Evolutionary conservation across 1,140 invertebrate genomes (phyloP).

Genomic region (Apocrypta bakeri): DNA sequence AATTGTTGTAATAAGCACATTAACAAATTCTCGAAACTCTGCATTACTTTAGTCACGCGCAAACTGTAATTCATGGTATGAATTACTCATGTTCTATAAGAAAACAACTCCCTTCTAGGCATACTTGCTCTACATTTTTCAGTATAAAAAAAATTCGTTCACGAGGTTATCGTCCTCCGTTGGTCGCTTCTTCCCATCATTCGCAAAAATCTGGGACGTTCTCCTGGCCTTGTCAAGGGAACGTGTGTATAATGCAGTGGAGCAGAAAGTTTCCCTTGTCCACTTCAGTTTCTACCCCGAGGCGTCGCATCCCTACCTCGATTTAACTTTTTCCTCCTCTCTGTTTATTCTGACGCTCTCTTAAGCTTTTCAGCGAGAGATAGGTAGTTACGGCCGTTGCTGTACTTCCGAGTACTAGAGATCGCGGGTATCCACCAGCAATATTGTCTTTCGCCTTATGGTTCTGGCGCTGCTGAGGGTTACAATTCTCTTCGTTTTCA

Average conservation of each 20-base stretch:
- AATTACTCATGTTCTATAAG: no score
- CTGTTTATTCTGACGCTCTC: not conserved
- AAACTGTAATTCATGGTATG: no score
- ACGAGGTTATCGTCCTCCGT: no score
- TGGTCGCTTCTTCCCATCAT: not conserved
- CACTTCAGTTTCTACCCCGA: not conserved
- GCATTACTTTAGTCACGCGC: no score
- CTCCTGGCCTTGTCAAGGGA: not conserved
- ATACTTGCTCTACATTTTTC: no score
- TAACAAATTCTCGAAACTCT: no score
- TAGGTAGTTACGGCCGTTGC: not conserved
- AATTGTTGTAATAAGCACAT: no score
- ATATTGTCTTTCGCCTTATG: not conserved
- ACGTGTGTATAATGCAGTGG: not conserved
- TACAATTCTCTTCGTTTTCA: not conserved
- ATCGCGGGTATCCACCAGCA: not conserved
- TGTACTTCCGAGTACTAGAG: not conserved
- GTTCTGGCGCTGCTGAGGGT: not conserved
- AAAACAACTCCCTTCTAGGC: no score
- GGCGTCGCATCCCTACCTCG: not conserved
- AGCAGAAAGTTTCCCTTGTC: slow-evolving; percentile 16
- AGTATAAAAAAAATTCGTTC: no score
- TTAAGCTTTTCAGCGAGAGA: not conserved
- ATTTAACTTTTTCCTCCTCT: slow-evolving; percentile 27
- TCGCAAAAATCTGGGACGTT: not conserved